phyloP scores from a whole-genome alignment of 2,797 vertebrate genomes.

The Oreochromis mossambicus region DNA sequence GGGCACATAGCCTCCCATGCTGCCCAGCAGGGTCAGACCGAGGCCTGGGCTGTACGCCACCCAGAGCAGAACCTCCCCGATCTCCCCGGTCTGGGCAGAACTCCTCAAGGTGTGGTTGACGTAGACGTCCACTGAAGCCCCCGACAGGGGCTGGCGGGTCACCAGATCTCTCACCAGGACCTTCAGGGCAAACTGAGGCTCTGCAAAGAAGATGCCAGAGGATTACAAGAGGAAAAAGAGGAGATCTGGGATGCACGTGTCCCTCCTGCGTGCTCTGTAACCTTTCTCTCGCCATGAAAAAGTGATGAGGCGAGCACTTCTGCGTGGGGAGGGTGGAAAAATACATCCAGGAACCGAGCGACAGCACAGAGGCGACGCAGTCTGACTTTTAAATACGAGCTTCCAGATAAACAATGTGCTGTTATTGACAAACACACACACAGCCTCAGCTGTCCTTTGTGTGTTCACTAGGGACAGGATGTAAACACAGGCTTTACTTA shows the following conservation, averaged over 20 bases:
- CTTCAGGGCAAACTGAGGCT: slow-evolving; percentile 82
- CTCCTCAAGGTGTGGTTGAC: slow-evolving; percentile 83
- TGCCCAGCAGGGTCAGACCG: slow-evolving; percentile 83
- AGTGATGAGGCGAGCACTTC: slow-evolving; percentile 62
- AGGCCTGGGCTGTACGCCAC: slow-evolving; percentile 80
- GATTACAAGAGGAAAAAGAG: not conserved
- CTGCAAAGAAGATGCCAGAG: slow-evolving; percentile 44
- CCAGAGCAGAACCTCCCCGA: slow-evolving; percentile 83
- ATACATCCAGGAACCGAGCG: slow-evolving; percentile 45
- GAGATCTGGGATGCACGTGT: not conserved
- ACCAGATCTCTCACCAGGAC: slow-evolving; percentile 88
- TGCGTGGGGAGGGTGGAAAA: slow-evolving; percentile 34
- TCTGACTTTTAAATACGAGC: not conserved
- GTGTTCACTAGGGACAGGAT: not conserved
- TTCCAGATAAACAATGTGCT: not conserved
- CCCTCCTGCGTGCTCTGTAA: slow-evolving; percentile 20
- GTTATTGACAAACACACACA: not conserved
- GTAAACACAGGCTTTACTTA: slow-evolving; percentile 13
- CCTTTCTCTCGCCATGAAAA: slow-evolving; percentile 61
- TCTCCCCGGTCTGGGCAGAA: slow-evolving; percentile 74
- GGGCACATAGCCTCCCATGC: slow-evolving; percentile 86
- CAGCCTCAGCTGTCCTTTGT: not conserved
- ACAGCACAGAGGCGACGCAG: not conserved
- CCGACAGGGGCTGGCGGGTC: slow-evolving; percentile 82
- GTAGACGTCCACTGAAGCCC: slow-evolving; percentile 84